Evolutionary conservation across 2,113 vertebrate species (phyloP).

Genomic region (Trochalopteron elliotii): DNA sequence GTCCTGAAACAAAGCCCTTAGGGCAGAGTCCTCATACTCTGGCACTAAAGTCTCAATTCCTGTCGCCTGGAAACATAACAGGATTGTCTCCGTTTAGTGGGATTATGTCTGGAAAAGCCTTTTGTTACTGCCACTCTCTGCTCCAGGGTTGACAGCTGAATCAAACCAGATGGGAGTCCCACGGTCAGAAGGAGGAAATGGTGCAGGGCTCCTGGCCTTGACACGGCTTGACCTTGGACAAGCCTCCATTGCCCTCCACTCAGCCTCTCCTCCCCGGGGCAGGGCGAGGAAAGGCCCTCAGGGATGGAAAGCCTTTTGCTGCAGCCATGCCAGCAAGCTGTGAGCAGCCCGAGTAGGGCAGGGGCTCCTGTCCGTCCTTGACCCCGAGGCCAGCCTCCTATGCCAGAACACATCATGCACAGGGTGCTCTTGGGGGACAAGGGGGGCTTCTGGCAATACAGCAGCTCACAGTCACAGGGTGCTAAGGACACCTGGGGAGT

Average conservation of each 20-base stretch:
- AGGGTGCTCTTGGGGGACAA: not conserved
- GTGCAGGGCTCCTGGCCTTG: not conserved
- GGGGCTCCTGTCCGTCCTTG: not conserved
- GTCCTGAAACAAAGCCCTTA: slow-evolving; percentile 54
- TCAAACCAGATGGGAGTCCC: slow-evolving; percentile 50
- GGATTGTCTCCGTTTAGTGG: slow-evolving; percentile 61
- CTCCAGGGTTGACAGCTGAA: slow-evolving; percentile 57
- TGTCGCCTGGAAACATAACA: slow-evolving; percentile 64
- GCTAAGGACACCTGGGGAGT: not conserved
- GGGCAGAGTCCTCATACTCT: slow-evolving; percentile 54
- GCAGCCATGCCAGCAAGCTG: not conserved
- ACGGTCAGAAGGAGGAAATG: not conserved
- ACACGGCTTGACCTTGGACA: not conserved
- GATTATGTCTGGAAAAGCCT: slow-evolving; percentile 61
- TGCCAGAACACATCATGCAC: not conserved
- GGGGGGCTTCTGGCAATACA: not conserved
- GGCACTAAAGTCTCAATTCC: slow-evolving; percentile 60
- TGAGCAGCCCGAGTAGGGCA: not conserved
- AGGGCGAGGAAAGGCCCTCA: not conserved
- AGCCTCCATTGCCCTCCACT: not conserved
- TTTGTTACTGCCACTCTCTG: slow-evolving; percentile 59
- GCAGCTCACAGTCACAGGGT: rapidly evolving
- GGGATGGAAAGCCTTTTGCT: not conserved
- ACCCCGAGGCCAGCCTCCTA: rapidly evolving
- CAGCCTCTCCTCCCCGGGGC: not conserved